These are phyloP conservation scores for Mus caroli DNA, from an alignment of 2,797 vertebrate species.

Conservation along the genomic window DNA sequence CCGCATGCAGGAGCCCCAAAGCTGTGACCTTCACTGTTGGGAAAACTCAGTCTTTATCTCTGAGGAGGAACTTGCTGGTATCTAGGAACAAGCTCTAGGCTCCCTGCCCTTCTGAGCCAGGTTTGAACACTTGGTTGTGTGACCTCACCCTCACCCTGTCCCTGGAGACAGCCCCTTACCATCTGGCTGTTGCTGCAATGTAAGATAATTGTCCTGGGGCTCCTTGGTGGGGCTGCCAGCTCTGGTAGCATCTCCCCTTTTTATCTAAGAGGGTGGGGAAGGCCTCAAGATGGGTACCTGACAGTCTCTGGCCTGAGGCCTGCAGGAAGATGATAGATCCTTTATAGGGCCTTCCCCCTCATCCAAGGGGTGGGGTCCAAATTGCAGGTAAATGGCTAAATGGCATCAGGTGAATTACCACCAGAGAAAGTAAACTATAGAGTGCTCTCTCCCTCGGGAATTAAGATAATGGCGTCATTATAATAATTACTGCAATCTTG, in stretches of 20 bases:
- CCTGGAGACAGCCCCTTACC: not conserved
- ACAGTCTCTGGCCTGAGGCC: not conserved
- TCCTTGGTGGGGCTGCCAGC: not conserved
- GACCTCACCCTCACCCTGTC: accelerated
- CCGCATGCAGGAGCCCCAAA: not conserved
- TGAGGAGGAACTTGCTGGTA: not conserved
- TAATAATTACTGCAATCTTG: not conserved
- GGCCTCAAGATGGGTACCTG: not conserved
- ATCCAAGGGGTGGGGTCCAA: not conserved
- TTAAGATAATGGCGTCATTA: not conserved
- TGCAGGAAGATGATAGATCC: not conserved
- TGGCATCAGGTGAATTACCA: not conserved
- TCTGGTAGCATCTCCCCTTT: not conserved
- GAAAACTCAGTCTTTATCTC: not conserved
- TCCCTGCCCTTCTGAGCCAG: not conserved
- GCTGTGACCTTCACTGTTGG: not conserved
- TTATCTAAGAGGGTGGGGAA: not conserved
- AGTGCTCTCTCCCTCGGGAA: not conserved
- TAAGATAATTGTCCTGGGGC: not conserved
- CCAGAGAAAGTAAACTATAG: not conserved
- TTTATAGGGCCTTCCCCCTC: not conserved
- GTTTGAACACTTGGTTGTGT: not conserved
- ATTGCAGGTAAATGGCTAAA: not conserved
- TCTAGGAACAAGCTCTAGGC: not conserved
- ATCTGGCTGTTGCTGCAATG: not conserved